Evolutionary conservation across 2,113 vertebrate species (phyloP).

Genomic region (Hydrolagus affinis): DNA sequence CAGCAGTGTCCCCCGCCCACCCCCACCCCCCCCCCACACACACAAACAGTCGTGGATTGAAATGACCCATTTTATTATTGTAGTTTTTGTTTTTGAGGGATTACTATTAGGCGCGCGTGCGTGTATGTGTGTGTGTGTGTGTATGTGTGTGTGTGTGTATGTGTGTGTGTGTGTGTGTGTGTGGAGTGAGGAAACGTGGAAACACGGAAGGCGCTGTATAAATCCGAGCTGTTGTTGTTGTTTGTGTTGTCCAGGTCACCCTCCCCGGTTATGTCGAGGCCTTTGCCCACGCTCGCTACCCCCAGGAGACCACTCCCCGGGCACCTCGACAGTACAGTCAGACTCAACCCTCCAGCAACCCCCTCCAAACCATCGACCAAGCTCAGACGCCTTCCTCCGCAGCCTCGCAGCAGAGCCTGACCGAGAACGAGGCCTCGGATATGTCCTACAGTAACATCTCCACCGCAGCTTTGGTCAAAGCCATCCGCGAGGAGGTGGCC

Average conservation of each 20-base stretch:
- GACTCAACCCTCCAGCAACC: constrained; percentile 59
- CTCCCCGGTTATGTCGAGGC: constrained; percentile 92
- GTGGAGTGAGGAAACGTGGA: too few relatives aligned
- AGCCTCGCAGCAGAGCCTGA: constrained; percentile 73
- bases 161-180: too few relatives aligned
- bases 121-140: too few relatives aligned
- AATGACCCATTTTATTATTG: too few relatives aligned
- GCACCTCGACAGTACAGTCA: constrained; percentile 80
- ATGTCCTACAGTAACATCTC: constrained; percentile 81
- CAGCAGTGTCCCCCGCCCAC: too few relatives aligned
- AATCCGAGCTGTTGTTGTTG: too few relatives aligned
- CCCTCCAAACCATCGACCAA: constrained; percentile 61
- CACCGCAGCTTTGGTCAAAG: constrained; percentile 87
- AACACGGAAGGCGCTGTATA: too few relatives aligned
- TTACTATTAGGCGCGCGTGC: too few relatives aligned
- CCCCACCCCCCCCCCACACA: too few relatives aligned
- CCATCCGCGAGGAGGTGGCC: constrained; percentile 91
- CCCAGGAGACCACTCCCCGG: constrained; percentile 68
- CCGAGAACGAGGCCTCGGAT: constrained; percentile 66
- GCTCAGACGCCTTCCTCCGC: constrained; percentile 54
- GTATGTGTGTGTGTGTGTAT: too few relatives aligned
- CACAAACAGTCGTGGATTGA: too few relatives aligned
- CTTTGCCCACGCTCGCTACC: constrained; percentile 82
- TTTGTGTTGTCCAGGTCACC: constrained; percentile 64
- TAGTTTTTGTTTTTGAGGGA: too few relatives aligned